A percentile compares a stretch with the other conserved stretches of the same genome.
Evolutionary conservation across 2,113 vertebrate genomes (phyloP).

Genomic region (Lamprologus tigripictilis): DNA sequence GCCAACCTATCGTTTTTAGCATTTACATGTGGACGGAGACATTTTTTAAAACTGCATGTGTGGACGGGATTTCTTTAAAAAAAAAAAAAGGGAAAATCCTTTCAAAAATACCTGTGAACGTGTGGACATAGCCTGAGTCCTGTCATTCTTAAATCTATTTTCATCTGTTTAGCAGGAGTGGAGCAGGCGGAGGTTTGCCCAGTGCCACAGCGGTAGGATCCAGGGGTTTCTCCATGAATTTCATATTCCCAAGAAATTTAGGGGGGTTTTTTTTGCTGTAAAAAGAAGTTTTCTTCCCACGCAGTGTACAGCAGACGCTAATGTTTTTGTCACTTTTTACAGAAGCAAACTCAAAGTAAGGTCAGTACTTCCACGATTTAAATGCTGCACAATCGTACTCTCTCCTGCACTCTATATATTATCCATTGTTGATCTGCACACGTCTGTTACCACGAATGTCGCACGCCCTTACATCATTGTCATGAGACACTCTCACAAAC

Average conservation of each 20-base stretch:
- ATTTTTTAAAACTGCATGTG: neutral
- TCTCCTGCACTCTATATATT: neutral
- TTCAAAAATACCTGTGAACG: neutral
- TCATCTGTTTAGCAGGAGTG: neutral
- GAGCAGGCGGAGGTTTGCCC: neutral
- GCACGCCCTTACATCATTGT: neutral
- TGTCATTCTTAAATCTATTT: neutral
- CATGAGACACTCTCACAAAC: neutral
- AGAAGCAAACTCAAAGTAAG: neutral
- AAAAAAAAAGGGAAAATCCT: neutral
- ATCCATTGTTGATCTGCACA: neutral
- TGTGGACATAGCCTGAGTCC: neutral
- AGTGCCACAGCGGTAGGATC: neutral
- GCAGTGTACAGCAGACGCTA: neutral
- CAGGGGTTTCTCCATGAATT: fast-evolving
- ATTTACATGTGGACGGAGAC: fast-evolving
- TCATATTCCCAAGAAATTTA: neutral
- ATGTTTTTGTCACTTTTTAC: neutral
- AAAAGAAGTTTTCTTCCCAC: neutral
- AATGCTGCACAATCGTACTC: neutral
- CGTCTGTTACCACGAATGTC: neutral
- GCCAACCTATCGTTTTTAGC: neutral
- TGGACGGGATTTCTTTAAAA: neutral
- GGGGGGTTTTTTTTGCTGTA: fast-evolving
- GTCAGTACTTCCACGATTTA: neutral